A percentile compares a stretch with the other conserved stretches of the same genome.
phyloP scores from a whole-genome alignment of 2,888 invertebrate species.

The Stenodema calcarata region DNA sequence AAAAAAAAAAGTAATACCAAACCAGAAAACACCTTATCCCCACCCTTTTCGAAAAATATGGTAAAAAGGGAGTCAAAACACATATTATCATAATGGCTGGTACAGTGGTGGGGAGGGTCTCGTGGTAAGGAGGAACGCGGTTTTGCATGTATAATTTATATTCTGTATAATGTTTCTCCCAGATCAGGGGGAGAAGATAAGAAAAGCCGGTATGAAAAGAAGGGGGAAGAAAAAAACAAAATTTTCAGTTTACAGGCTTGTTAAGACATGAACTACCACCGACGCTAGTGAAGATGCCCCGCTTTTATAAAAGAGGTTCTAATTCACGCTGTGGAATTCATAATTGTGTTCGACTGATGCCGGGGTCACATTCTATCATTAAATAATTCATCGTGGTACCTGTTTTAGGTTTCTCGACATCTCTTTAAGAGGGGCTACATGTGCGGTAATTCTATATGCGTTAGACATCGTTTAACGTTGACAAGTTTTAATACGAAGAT shows the following conservation, averaged over 20 bases:
- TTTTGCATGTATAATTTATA: constrained; percentile 47
- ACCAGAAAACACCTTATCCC: background rate
- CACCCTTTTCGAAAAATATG: constrained; percentile 24
- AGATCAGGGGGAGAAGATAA: constrained; percentile 28
- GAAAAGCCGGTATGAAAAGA: background rate
- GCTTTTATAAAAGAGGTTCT: background rate
- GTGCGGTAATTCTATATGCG: background rate
- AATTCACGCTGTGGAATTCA: background rate
- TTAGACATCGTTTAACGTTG: background rate
- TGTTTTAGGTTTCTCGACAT: background rate
- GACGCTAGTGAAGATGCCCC: background rate
- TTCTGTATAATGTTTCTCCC: constrained; percentile 33
- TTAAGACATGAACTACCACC: constrained; percentile 4
- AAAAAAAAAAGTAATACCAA: background rate
- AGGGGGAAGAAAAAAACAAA: background rate
- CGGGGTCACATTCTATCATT: constrained; percentile 1
- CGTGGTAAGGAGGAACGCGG: constrained; percentile 15
- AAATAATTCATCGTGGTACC: background rate
- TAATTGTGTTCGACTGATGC: background rate
- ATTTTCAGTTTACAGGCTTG: constrained; percentile 39
- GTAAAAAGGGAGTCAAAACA: constrained; percentile 28
- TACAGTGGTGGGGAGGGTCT: constrained; percentile 4
- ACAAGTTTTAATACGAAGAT: background rate
- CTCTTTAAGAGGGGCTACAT: background rate
- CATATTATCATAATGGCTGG: constrained; percentile 44